Conservation (phyloP, 2,113 vertebrate genomes). For the Sinosuthora webbiana region DNA sequence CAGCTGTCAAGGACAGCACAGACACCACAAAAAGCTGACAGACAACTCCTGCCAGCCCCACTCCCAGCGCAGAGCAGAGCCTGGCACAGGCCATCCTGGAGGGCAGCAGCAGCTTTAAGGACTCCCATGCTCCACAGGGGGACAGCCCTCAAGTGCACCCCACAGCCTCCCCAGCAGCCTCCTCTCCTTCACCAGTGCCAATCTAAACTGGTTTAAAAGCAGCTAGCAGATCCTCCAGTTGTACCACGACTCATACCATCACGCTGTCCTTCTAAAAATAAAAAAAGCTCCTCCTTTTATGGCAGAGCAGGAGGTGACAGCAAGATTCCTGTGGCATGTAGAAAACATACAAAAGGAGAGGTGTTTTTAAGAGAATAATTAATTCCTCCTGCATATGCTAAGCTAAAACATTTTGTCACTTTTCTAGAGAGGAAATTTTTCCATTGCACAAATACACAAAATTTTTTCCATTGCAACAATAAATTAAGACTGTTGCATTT, state of each 20-base stretch:
- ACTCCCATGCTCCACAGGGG: rapidly evolving
- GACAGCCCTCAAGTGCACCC: rapidly evolving
- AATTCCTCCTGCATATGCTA: neutral
- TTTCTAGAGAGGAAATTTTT: neutral
- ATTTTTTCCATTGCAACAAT: neutral
- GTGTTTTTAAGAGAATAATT: neutral
- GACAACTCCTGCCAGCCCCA: neutral
- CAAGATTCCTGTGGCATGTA: neutral
- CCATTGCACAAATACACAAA: neutral
- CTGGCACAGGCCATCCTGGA: rapidly evolving
- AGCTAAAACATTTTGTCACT: neutral
- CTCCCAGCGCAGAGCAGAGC: rapidly evolving
- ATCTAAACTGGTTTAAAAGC: neutral
- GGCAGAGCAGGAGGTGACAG: neutral
- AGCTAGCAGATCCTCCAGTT: neutral
- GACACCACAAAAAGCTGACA: rapidly evolving
- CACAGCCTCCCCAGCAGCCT: neutral
- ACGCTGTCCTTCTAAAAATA: rapidly evolving
- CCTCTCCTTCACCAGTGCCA: neutral
- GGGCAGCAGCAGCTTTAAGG: no score
- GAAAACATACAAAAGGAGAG: neutral
- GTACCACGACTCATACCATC: neutral
- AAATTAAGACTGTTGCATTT: rapidly evolving
- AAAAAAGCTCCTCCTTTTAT: neutral
- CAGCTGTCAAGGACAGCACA: neutral